phyloP scores from a whole-genome alignment of 1,140 invertebrate species.

The Cyclargus thomasi region DNA sequence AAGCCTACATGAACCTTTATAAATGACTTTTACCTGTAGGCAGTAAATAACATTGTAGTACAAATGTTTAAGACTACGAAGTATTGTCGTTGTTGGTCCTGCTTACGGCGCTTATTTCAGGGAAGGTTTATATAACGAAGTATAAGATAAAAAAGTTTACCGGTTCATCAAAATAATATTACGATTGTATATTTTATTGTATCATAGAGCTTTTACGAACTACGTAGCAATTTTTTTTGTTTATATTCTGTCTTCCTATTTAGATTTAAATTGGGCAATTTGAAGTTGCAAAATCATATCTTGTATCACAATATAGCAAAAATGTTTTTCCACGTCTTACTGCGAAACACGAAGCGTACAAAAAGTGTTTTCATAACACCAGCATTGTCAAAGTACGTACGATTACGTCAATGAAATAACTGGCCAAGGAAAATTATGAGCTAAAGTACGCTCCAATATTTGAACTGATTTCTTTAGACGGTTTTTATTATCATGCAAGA shows the following conservation, averaged over 20 bases:
- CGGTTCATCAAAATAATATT: no score
- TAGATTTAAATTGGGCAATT: neutral
- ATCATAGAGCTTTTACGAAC: neutral
- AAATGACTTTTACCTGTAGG: neutral
- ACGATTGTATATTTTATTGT: no score
- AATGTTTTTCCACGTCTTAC: neutral
- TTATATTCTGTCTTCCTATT: neutral
- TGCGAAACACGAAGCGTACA: conserved; percentile 8
- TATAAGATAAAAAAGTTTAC: no score
- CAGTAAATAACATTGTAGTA: neutral
- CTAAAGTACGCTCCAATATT: neutral
- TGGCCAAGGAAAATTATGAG: conserved; percentile 8
- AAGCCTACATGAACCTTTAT: neutral
- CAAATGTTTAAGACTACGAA: neutral
- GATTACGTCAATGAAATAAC: conserved; percentile 1
- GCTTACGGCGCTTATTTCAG: no score
- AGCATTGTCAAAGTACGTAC: conserved; percentile 11
- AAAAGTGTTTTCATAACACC: conserved; percentile 9
- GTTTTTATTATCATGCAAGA: no score
- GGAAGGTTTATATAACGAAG: no score
- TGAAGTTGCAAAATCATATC: neutral
- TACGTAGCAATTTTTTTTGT: neutral
- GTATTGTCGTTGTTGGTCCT: neutral
- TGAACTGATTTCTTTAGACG: neutral
- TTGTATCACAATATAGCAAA: no score